phyloP scores from a whole-genome alignment of 2,797 vertebrate genomes.

The Lithobates pipiens region DNA sequence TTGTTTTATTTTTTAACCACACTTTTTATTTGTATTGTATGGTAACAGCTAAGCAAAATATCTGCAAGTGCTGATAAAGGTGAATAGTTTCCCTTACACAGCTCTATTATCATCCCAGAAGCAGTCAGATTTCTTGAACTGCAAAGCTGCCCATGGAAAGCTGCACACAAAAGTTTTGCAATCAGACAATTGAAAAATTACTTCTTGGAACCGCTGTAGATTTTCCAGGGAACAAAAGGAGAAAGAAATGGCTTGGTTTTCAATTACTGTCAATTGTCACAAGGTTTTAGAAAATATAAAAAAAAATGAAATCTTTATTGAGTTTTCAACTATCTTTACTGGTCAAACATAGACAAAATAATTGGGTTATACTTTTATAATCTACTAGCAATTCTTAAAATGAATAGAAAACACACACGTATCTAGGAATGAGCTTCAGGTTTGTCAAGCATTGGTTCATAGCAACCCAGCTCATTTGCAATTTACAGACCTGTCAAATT shows the following conservation, averaged over 20 bases:
- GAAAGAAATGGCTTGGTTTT: conserved; percentile 40
- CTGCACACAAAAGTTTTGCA: conserved; percentile 54
- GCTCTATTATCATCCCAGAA: conserved; percentile 52
- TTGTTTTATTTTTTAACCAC: conserved; percentile 37
- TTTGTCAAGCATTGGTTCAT: too few species aligned
- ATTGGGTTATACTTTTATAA: neutral
- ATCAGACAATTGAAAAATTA: conserved; percentile 60
- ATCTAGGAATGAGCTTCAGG: too few species aligned
- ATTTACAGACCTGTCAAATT: too few species aligned
- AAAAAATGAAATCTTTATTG: conserved; percentile 9
- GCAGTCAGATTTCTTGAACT: conserved; percentile 54
- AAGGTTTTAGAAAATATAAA: conserved; percentile 26
- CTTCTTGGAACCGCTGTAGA: conserved; percentile 53
- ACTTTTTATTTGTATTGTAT: conserved; percentile 52
- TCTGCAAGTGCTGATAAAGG: conserved; percentile 59
- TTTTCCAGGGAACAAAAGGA: conserved; percentile 47
- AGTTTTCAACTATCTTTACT: neutral
- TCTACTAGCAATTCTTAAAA: neutral
- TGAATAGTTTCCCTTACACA: conserved; percentile 53
- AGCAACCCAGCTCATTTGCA: too few species aligned
- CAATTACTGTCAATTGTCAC: conserved; percentile 52
- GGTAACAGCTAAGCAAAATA: conserved; percentile 52
- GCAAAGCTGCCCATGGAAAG: conserved; percentile 51
- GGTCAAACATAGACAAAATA: neutral
- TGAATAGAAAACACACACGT: neutral